These are phyloP conservation scores for Thaleichthys pacificus DNA, from an alignment of 2,797 vertebrate genomes.

Conservation along the genomic window DNA sequence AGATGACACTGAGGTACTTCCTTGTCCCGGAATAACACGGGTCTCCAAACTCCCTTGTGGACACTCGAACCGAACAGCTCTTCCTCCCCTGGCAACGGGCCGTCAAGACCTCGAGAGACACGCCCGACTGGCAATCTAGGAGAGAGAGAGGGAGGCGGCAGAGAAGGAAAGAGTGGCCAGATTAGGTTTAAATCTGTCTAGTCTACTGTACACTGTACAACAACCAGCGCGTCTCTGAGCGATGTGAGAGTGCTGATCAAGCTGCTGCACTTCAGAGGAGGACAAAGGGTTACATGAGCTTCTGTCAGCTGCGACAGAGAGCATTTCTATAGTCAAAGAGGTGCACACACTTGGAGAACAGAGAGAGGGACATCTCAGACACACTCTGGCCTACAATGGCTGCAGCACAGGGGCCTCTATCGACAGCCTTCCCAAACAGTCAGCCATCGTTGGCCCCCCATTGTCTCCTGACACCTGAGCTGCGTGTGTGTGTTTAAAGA, in stretches of 20 bases:
- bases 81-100: conserved; percentile 84
- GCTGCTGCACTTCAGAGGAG: conserved; percentile 27
- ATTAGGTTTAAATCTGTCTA: too few relatives aligned
- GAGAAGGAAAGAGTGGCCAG: not conserved
- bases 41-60: conserved; percentile 85
- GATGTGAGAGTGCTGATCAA: conserved; percentile 28
- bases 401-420: conserved; percentile 16
- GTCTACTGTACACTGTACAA: too few relatives aligned
- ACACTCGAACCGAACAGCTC: conserved; percentile 81
- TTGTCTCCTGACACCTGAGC: conserved; percentile 59
- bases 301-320: conserved; percentile 24
- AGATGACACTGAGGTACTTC: conserved; percentile 90
- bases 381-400: conserved; percentile 24
- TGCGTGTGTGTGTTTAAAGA: not conserved
- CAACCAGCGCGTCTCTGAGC: not conserved
- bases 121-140: conserved; percentile 82
- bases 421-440: conserved; percentile 37
- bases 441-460: conserved; percentile 43
- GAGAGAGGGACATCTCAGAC: conserved; percentile 15
- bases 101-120: conserved; percentile 81
- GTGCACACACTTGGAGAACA: not conserved
- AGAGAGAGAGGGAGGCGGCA: not conserved
- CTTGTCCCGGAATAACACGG: conserved; percentile 86
- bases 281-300: conserved; percentile 35
- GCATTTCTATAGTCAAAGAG: not conserved